Conservation (phyloP, 2,113 vertebrate genomes). For the Ceratotherium simum region DNA sequence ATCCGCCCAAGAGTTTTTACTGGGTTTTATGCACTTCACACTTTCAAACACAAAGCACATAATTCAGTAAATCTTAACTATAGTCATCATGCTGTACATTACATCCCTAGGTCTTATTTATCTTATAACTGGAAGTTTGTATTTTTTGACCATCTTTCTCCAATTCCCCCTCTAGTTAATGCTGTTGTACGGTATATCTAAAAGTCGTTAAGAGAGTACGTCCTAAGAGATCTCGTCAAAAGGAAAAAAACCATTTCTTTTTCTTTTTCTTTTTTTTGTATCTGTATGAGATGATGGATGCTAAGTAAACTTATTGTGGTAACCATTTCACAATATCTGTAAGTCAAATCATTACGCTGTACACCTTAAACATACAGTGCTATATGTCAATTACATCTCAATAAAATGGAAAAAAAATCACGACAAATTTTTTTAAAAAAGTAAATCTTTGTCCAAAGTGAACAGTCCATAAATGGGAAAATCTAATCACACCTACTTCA, state of each 20-base stretch:
- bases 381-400: not conserved
- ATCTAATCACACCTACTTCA: not conserved
- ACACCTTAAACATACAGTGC: not conserved
- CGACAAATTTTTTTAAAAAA: not conserved
- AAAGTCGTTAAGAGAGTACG: not conserved
- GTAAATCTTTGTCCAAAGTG: not conserved
- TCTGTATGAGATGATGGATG: not conserved
- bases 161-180: too few species aligned
- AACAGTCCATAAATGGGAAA: slow-evolving; percentile 17
- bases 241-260: not conserved
- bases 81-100: not conserved
- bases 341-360: not conserved
- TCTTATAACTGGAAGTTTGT: not conserved
- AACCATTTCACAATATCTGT: not conserved
- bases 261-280: not conserved
- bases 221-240: not conserved
- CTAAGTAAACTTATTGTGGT: not conserved
- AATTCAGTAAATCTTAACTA: not conserved
- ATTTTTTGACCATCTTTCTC: not conserved
- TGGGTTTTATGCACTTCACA: not conserved
- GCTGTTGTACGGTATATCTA: not conserved
- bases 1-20: not conserved
- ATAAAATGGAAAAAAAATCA: not conserved
- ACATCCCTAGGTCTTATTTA: not conserved
- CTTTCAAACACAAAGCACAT: not conserved